Evolutionary conservation across 2,797 vertebrate species (phyloP), one percentile per base, ranked within the genome.

Genomic region (Tolypeutes matacus): DNA sequence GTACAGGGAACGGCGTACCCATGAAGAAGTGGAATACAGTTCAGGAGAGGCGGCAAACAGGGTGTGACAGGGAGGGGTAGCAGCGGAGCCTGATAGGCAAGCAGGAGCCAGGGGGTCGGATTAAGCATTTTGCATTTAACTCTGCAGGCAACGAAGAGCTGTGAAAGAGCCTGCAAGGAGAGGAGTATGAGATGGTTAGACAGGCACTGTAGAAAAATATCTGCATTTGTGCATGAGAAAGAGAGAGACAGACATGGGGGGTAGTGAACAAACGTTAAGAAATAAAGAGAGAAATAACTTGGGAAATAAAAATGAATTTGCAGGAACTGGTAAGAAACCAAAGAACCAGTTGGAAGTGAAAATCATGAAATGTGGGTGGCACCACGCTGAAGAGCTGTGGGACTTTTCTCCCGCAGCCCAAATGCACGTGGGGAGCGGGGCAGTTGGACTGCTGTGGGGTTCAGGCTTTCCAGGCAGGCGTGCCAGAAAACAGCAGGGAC

Each of bases 21-120:
- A 39, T 7, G 5, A 27, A 70, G 8, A 70, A 62, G 58, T 17
- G 8, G 29, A 65, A 60, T 1, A 3, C 2, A 29, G 46, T 21
- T 88, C 60, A 67, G 60, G 89, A 58, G 1, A 62, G 67, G 36
- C n/a, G 64, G 64, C 77, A 80, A 62, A 42, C 29, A 31, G 15
- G 0, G 6, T 39, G 31, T 3, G 11, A 25, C 3, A 25, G 3
- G 25, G 23, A 53, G 23, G 36, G 7, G 20, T 11, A 31, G n/a
- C 27, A 10, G 20, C 58, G 11, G 20, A 65, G 14, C 31, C 70
- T 49, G 25, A n/a, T 23, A 18, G 42, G 60, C 42, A 62, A 13
- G 25, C 34, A 25, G 62, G 51, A 64, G 25, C 17, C 25, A 4
- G 60, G 77, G 42, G 73, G 29, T 84, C 36, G 29, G n/a, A 65